Evolutionary conservation across 2,797 vertebrate species (phyloP), one percentile per base, ranked within the genome.

Genomic region (Tachyglossus aculeatus): DNA sequence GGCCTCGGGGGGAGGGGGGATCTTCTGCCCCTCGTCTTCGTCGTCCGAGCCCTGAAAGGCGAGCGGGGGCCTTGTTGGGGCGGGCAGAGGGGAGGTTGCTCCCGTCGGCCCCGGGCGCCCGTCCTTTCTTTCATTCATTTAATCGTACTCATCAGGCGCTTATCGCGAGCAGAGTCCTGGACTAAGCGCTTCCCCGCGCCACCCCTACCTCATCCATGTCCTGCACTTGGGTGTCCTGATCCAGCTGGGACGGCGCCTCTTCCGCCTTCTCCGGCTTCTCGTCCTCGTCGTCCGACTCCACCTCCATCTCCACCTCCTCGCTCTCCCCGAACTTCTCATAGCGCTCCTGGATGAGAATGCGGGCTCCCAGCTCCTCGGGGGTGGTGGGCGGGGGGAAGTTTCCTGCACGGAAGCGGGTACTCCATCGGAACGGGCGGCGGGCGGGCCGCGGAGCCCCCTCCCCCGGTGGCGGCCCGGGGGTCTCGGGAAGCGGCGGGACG

Each of bases 281-380:
- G 0, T 97, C 97, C 18, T 99, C 98, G 51, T 98, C 97, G 44
- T 99, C 98, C 45, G 98, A 99, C 77, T 99, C 98, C 2, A 99
- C 98, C 86, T 99, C 98, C 98, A 99, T 99, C 85, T 99, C 98
- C 1, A 99, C 98, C 78, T 99, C 98, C 72, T 99, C 98, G 4
- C 98, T 99, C 89, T 99, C 98, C 15, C 97, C 98, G 77, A 96
- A 99, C 87, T 99, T 99, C 90, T 99, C 98, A 0, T 99, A 99
- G 61, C 98, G 96, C 70, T 99, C 98, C 71, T 99, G 98, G 85
- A 99, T 99, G 38, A 99, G 93, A 88, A 99, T 99, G 32, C 98
- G 96, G 75, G 98, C 98, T 0, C 98, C 98, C 22, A 99, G 80
- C 77, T 99, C 98, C 83, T 99, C 98, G 0, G 98, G 98, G 38